Evolutionary conservation across 1,140 invertebrate genomes (phyloP).

Genomic region (Phenacoccus solenopsis): DNA sequence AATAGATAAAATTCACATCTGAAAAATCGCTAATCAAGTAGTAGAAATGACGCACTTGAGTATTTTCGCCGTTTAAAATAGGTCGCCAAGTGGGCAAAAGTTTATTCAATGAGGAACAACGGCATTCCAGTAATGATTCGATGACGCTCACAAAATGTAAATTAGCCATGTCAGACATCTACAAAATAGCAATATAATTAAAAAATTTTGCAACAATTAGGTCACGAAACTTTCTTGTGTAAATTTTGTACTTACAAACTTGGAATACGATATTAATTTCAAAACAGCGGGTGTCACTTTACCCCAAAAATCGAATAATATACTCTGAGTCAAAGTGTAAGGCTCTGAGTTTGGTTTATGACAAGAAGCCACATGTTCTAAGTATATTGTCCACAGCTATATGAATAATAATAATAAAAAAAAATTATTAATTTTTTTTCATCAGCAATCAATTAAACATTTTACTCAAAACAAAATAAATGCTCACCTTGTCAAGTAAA

Average conservation of each 20-base stretch:
- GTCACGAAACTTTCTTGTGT: conserved; percentile 19
- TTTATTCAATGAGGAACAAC: conserved; percentile 80
- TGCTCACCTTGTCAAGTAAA: no score
- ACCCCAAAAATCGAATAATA: conserved; percentile 96
- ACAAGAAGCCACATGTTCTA: conserved; percentile 71
- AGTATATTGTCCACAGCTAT: conserved; percentile 93
- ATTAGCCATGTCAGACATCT: conserved; percentile 96
- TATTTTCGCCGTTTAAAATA: conserved; percentile 76
- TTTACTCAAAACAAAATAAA: no score
- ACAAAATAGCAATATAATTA: conserved; percentile 27
- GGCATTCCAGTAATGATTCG: conserved; percentile 89
- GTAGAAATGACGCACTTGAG: conserved; percentile 46
- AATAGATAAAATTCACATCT: conserved; percentile 27
- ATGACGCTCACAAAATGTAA: conserved; percentile 90
- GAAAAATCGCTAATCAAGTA: background rate
- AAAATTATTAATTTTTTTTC: no score
- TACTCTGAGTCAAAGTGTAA: conserved; percentile 57
- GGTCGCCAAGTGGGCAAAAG: conserved; percentile 79
- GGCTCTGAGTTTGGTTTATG: conserved; percentile 51
- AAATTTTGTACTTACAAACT: conserved; percentile 49
- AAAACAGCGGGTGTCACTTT: conserved; percentile 92
- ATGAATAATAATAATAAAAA: no score
- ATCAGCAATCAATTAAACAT: no score
- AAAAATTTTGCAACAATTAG: conserved; percentile 10
- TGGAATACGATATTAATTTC: conserved; percentile 84